phyloP scores from a whole-genome alignment of 2,113 vertebrate genomes.

The Oxyruncus cristatus region DNA sequence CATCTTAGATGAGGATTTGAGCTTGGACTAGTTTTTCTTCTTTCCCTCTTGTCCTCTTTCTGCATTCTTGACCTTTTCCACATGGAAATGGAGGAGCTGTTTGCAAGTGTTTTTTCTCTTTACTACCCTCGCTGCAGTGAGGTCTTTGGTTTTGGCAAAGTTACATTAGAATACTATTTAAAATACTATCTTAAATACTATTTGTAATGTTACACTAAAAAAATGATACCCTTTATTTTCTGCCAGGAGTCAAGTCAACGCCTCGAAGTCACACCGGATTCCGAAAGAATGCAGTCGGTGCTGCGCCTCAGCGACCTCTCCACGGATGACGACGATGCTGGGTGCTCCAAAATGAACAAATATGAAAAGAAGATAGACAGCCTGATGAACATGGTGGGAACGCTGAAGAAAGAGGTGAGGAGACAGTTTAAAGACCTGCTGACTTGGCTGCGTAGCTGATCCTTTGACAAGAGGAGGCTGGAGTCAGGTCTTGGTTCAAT shows the following conservation, averaged over 20 bases:
- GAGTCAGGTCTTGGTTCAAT: neutral
- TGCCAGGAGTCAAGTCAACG: conserved; percentile 79
- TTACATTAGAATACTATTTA: neutral
- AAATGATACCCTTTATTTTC: neutral
- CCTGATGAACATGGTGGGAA: conserved; percentile 84
- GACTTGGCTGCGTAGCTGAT: neutral
- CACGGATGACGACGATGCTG: conserved; percentile 81
- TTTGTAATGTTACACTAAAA: neutral
- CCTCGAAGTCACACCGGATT: conserved; percentile 78
- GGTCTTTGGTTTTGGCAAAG: neutral
- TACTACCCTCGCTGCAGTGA: neutral
- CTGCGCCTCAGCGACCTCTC: conserved; percentile 86
- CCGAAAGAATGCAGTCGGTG: conserved; percentile 73
- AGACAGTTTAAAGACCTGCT: neutral
- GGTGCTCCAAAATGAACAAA: conserved; percentile 80
- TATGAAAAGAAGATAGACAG: conserved; percentile 89
- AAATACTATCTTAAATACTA: neutral
- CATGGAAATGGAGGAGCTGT: neutral
- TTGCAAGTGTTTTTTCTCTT: neutral
- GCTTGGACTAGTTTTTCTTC: neutral
- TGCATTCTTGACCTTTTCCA: neutral
- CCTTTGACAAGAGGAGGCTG: neutral
- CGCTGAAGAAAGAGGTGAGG: conserved; percentile 86
- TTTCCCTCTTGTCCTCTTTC: neutral
- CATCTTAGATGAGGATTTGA: neutral